phyloP scores from a whole-genome alignment of 2,797 vertebrate genomes.

The Tympanoctomys barrerae region DNA sequence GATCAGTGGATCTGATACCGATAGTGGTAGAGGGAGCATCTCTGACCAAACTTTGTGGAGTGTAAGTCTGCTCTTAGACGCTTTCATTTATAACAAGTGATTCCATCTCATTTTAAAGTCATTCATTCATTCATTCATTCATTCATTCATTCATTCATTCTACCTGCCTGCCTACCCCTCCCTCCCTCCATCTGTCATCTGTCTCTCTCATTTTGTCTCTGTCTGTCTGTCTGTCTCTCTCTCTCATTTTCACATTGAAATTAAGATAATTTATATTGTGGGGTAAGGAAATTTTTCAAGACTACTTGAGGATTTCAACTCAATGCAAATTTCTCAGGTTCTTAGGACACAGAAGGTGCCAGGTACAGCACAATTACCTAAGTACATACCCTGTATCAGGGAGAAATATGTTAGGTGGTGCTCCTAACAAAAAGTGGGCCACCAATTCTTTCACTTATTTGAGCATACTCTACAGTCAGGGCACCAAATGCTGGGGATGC shows the following conservation, averaged over 20 bases:
- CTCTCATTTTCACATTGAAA: not conserved
- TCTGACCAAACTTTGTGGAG: not conserved
- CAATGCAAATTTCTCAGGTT: not conserved
- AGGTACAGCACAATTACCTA: no score
- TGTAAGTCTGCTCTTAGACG: not conserved
- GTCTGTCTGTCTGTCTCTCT: not conserved
- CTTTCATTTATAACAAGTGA: not conserved
- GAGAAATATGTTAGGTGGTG: not conserved
- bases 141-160: not conserved
- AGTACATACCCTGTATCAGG: not conserved
- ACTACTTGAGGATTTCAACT: not conserved
- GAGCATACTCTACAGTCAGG: accelerated
- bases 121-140: not conserved
- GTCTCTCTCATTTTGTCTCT: no score
- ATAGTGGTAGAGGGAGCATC: not conserved
- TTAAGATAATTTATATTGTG: not conserved
- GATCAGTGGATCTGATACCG: not conserved
- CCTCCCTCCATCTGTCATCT: no score
- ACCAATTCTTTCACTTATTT: not conserved
- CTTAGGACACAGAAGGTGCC: not conserved
- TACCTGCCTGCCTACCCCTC: no score
- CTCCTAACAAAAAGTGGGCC: not conserved
- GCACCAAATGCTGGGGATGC: not conserved
- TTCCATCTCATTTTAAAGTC: not conserved
- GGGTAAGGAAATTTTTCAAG: not conserved